Evolutionary conservation across 2,888 invertebrate genomes (phyloP).

Genomic region (Megastigmus dorsalis): DNA sequence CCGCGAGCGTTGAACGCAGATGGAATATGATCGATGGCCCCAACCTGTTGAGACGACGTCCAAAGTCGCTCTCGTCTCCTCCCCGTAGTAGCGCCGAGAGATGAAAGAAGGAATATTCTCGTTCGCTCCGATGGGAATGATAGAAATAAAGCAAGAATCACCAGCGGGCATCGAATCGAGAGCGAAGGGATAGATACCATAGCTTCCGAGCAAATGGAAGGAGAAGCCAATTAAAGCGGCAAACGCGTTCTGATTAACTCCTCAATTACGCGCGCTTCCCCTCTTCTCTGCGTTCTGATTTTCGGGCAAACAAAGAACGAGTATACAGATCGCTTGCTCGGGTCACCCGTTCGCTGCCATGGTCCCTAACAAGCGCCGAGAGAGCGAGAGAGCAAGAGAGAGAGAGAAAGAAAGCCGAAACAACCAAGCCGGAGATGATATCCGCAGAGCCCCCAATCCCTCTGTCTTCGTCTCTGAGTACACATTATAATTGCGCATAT

Average conservation of each 20-base stretch:
- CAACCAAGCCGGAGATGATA: too few species aligned
- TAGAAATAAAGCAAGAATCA: constrained; percentile 19
- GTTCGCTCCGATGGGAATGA: too few species aligned
- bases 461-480: constrained; percentile 57
- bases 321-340: constrained; percentile 12
- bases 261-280: constrained; percentile 71
- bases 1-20: too few species aligned
- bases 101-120: constrained; percentile 10
- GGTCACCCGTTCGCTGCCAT: background rate
- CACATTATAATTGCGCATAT: constrained; percentile 74
- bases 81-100: too few species aligned
- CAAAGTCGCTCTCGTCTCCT: too few species aligned
- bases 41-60: too few species aligned
- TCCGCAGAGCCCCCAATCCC: too few species aligned
- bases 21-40: too few species aligned
- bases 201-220: constrained; percentile 12
- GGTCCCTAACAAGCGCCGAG: background rate
- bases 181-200: background rate
- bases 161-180: constrained; percentile 21
- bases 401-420: background rate
- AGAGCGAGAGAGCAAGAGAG: constrained; percentile 1
- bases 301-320: constrained; percentile 57
- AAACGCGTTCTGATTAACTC: constrained; percentile 73
- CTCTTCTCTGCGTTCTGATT: constrained; percentile 65
- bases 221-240: constrained; percentile 69